Evolutionary conservation across 2,113 vertebrate species (phyloP).

Genomic region (Felis chaus): DNA sequence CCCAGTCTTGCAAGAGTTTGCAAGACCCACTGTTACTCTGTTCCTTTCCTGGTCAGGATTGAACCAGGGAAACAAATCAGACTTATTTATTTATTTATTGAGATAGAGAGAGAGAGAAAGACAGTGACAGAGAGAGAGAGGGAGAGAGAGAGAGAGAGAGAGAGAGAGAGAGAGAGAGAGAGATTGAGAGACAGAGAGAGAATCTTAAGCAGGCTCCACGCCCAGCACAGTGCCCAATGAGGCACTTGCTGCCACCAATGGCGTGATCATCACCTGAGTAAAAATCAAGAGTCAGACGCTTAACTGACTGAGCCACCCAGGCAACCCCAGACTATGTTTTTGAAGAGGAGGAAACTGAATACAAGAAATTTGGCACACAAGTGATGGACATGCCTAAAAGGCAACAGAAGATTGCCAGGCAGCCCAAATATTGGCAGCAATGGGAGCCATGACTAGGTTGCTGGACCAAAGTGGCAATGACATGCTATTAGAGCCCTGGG

Average conservation of each 20-base stretch:
- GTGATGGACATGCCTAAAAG: not conserved
- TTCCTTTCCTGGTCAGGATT: not conserved
- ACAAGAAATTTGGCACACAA: not conserved
- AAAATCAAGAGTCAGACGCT: too few species aligned
- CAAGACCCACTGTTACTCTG: not conserved
- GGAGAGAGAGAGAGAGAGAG: accelerated
- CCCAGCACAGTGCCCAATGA: too few species aligned
- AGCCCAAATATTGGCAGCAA: not conserved
- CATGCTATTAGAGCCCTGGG: not conserved
- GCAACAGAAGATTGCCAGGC: not conserved
- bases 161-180: too few species aligned
- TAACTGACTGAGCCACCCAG: too few species aligned
- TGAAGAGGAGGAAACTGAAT: not conserved
- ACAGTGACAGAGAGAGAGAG: too few species aligned
- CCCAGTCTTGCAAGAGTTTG: not conserved
- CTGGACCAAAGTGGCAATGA: not conserved
- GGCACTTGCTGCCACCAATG: too few species aligned
- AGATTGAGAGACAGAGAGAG: too few species aligned
- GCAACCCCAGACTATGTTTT: not conserved
- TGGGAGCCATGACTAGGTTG: not conserved
- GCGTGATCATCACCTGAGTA: too few species aligned
- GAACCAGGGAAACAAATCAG: not conserved
- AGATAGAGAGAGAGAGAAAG: too few species aligned
- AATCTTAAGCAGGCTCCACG: too few species aligned
- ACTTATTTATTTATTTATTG: not conserved